A percentile compares a stretch with the other conserved stretches of the same genome.
phyloP scores from a whole-genome alignment of 2,888 invertebrate genomes.

The Oligia strigilis region DNA sequence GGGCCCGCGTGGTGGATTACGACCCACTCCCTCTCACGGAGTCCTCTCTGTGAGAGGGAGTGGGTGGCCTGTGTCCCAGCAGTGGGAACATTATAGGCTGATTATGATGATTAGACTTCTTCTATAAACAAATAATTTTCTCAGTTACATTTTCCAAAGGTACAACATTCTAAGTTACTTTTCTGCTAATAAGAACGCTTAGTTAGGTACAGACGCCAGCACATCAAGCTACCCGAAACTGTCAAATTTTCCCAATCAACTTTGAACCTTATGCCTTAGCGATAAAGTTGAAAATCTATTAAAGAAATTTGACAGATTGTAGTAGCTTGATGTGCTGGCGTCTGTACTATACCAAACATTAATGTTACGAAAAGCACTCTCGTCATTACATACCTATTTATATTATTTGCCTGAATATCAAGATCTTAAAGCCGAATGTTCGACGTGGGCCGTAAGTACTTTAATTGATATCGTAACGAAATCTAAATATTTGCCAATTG shows the following conservation, averaged over 20 bases:
- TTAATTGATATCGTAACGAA: neutral
- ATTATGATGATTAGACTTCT: neutral
- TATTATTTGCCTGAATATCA: neutral
- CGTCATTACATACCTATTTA: neutral
- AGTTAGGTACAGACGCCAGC: too few species aligned
- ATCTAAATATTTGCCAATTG: slow-evolving; percentile 1
- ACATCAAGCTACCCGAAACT: too few species aligned
- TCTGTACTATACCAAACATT: neutral
- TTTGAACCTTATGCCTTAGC: too few species aligned
- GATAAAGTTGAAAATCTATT: too few species aligned
- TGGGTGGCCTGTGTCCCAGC: too few species aligned
- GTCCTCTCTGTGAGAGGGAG: too few species aligned
- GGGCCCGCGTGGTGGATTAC: too few species aligned
- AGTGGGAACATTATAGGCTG: too few species aligned
- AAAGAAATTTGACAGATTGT: too few species aligned
- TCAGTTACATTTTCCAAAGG: neutral
- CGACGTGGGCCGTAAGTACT: neutral
- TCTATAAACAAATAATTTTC: neutral
- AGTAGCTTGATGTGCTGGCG: too few species aligned
- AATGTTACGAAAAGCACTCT: neutral
- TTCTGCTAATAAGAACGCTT: neutral
- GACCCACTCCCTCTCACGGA: too few species aligned
- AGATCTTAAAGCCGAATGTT: neutral
- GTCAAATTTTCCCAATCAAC: too few species aligned
- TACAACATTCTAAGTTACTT: neutral